Percentiles rank a stretch among this genome's conserved stretches.
These are phyloP conservation scores for Caenorhabditis brenneri DNA, from an alignment of 1,140 invertebrate genomes.

Conservation along the genomic window DNA sequence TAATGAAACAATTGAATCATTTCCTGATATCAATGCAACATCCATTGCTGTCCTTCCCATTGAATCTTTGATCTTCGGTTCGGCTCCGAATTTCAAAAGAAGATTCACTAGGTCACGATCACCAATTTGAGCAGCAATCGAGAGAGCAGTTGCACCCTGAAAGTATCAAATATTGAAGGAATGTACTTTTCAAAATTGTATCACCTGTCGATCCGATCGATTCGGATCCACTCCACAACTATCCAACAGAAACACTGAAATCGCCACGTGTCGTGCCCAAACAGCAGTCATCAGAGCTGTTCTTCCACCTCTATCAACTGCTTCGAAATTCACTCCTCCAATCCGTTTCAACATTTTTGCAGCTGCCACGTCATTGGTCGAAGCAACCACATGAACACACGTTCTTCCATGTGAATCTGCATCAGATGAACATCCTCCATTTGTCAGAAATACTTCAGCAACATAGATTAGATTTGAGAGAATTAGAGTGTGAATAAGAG, in stretches of 20 bases:
- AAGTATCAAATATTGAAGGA: not conserved
- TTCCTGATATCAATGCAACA: slow-evolving; percentile 49
- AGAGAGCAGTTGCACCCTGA: slow-evolving; percentile 54
- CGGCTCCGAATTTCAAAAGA: slow-evolving; percentile 53
- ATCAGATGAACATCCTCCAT: slow-evolving; percentile 38
- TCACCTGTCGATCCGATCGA: slow-evolving; percentile 53
- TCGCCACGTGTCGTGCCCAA: slow-evolving; percentile 45
- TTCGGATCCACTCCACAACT: slow-evolving; percentile 47
- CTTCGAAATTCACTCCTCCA: slow-evolving; percentile 47
- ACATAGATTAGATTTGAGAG: slow-evolving; percentile 48
- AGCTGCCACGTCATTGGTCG: slow-evolving; percentile 51
- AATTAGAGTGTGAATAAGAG: slow-evolving; percentile 53
- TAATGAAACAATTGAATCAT: slow-evolving; percentile 45
- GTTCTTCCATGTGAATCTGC: slow-evolving; percentile 51
- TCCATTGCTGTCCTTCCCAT: slow-evolving; percentile 52
- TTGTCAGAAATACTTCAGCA: slow-evolving; percentile 32
- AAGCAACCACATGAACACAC: slow-evolving; percentile 43
- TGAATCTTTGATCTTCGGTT: slow-evolving; percentile 52
- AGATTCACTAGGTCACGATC: slow-evolving; percentile 54
- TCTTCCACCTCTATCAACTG: slow-evolving; percentile 51
- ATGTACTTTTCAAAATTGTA: too few relatives aligned
- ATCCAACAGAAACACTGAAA: slow-evolving; percentile 50
- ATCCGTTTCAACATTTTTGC: slow-evolving; percentile 50
- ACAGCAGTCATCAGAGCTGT: slow-evolving; percentile 57
- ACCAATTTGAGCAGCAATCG: slow-evolving; percentile 54